phyloP scores from a whole-genome alignment of 2,113 vertebrate genomes.

The Oriolus oriolus region DNA sequence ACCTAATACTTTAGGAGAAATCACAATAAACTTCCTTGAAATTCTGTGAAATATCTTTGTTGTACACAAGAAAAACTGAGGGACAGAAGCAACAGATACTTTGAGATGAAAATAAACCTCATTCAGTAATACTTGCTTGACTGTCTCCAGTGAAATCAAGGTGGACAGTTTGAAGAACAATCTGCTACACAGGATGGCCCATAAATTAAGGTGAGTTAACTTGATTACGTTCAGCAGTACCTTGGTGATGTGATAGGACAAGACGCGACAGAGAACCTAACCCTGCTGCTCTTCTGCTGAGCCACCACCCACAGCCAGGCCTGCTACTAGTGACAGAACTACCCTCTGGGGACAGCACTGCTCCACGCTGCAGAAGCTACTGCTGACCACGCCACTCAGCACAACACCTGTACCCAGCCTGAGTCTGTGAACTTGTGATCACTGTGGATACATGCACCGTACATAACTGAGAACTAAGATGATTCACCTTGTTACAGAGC shows the following conservation, averaged over 20 bases:
- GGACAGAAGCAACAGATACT: not conserved
- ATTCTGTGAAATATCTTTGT: not conserved
- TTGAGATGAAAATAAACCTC: not conserved
- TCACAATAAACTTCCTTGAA: not conserved
- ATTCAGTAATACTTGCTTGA: not conserved
- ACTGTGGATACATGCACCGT: fast-evolving
- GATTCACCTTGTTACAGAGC: not conserved
- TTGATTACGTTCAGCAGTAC: not conserved
- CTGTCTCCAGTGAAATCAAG: not conserved
- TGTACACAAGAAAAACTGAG: not conserved
- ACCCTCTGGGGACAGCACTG: not conserved
- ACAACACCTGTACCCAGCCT: not conserved
- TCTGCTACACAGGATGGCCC: not conserved
- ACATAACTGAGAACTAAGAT: not conserved
- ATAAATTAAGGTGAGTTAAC: not conserved
- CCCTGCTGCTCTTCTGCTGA: fast-evolving
- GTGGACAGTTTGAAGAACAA: not conserved
- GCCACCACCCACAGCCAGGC: too few relatives aligned
- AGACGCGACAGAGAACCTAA: not conserved
- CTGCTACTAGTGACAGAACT: not conserved
- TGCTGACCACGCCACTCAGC: not conserved
- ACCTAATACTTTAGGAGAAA: not conserved
- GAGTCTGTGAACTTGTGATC: not conserved
- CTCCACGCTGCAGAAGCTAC: fast-evolving
- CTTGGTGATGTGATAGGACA: not conserved